Base-by-base conservation (phyloP, 2,888 invertebrate species). In the Caenorhabditis parvicauda region DNA sequence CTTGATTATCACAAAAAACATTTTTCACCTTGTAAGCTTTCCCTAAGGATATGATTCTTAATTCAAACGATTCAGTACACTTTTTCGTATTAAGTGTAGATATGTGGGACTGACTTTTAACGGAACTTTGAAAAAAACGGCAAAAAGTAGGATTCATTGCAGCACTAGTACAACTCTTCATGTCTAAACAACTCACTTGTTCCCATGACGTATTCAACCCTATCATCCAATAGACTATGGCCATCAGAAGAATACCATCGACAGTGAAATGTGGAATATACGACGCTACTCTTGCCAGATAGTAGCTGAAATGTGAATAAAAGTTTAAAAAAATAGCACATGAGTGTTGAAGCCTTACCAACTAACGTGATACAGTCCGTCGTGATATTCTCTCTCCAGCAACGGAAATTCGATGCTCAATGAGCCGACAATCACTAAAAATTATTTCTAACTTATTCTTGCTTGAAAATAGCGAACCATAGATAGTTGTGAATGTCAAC, bases 391-490 rank as follows among this genome's bases (percentile, higher is more conserved):
- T n/a, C 92, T 85, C 65, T 92, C 86, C 81, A 94, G 91, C 64
- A 94, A 88, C 0, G 91, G 90, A 35, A 92, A 85, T 81, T 94
- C 93, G 0, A 88, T 86, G 72, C 90, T 91, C 82, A 94, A 91
- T 37, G 91, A 90, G n/a, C 66, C 90, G 59, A 93, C 88, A 35
- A 94, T 92, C 58, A 92, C 90, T 80, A 92, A 92, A 91, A 88
- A 82, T 14, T 47, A 5, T 14, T 21, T 14, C 22, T 21, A 17
- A 7, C 14, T 17, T 41, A 32, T 12, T n/a, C 9, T 12, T n/a
- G n/a, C 9, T 32, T 92, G 92, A 79, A 91, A 90, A 82, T 93
- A 27, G 92, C 86, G 3, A 12, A 42, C 51, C 51, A 44, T 57
- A 61, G 28, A 48, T 21, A 2, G 62, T 62, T 19, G 62, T 57